A percentile compares a stretch with the other conserved stretches of the same genome.
Conservation (phyloP, 2,888 invertebrate genomes). For the Desoria tigrina region DNA sequence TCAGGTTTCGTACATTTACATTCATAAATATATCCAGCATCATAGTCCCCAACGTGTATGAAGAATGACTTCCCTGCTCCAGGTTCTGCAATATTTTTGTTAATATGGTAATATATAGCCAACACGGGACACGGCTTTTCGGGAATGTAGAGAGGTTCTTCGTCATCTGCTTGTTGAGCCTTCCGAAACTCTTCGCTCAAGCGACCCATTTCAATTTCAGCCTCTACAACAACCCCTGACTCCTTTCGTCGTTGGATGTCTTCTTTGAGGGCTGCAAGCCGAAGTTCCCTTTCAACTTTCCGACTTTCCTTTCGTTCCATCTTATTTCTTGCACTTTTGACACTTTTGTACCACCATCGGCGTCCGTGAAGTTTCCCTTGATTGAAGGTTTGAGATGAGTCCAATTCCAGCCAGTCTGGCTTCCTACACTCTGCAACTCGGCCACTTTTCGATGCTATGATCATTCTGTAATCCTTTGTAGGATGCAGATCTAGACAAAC, state of each 20-base stretch:
- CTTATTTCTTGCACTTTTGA: constrained; percentile 64
- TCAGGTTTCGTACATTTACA: constrained; percentile 57
- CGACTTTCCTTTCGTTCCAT: constrained; percentile 65
- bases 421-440: constrained; percentile 48
- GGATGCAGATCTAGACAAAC: constrained; percentile 46
- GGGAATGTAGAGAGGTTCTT: constrained; percentile 63
- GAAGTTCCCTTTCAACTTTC: constrained; percentile 61
- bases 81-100: constrained; percentile 54
- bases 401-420: constrained; percentile 43
- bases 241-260: constrained; percentile 54
- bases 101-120: constrained; percentile 60
- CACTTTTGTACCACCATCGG: constrained; percentile 57
- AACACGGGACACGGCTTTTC: constrained; percentile 64
- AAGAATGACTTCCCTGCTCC: constrained; percentile 61
- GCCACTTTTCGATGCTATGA: constrained; percentile 36
- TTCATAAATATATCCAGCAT: constrained; percentile 70
- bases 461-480: constrained; percentile 40
- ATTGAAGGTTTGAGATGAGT: constrained; percentile 31
- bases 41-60: constrained; percentile 67
- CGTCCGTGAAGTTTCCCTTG: constrained; percentile 48
- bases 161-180: constrained; percentile 58
- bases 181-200: constrained; percentile 40
- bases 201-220: constrained; percentile 45
- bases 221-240: constrained; percentile 35
- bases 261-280: constrained; percentile 62